Conservation (phyloP, 2,113 vertebrate genomes). For the Ancistrus triradiatus region DNA sequence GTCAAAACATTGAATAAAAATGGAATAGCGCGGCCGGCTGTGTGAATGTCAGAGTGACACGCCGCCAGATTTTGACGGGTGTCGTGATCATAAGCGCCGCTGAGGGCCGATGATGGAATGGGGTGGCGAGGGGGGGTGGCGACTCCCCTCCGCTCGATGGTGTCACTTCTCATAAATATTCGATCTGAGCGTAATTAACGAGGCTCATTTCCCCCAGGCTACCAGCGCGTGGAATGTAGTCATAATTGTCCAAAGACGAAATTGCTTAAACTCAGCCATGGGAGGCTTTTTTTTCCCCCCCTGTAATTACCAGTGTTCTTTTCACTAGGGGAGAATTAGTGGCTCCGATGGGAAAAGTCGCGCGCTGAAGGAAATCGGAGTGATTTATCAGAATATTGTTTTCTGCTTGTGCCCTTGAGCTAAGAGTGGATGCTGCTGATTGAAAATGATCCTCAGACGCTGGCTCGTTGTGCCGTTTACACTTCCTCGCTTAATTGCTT, state of each 20-base stretch:
- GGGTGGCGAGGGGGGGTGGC: slow-evolving; percentile 25
- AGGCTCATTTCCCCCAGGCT: slow-evolving; percentile 46
- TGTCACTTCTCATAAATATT: slow-evolving; percentile 46
- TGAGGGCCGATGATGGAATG: slow-evolving; percentile 34
- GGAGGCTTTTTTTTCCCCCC: slow-evolving; percentile 60
- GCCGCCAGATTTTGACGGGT: slow-evolving; percentile 6
- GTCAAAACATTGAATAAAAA: too few relatives aligned
- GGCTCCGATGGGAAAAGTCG: slow-evolving; percentile 32
- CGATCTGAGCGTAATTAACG: slow-evolving; percentile 49
- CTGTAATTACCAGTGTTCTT: slow-evolving; percentile 67
- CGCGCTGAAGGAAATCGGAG: not conserved
- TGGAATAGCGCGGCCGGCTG: too few relatives aligned
- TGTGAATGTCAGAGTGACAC: not conserved
- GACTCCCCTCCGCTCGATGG: slow-evolving; percentile 17
- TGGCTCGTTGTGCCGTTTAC: too few relatives aligned
- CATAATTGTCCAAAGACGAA: slow-evolving; percentile 38
- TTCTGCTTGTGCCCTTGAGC: slow-evolving; percentile 49
- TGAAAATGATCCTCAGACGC: too few relatives aligned
- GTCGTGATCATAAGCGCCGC: slow-evolving; percentile 17
- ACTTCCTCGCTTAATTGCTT: too few relatives aligned
- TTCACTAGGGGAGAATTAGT: slow-evolving; percentile 24
- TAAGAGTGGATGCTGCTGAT: too few relatives aligned
- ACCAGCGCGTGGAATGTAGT: slow-evolving; percentile 35
- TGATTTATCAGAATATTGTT: slow-evolving; percentile 31
- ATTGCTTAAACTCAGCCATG: slow-evolving; percentile 52